Evolutionary conservation across 1,140 invertebrate genomes (phyloP), one percentile per base, ranked within the genome.

Genomic region (Aphelinus certus): DNA sequence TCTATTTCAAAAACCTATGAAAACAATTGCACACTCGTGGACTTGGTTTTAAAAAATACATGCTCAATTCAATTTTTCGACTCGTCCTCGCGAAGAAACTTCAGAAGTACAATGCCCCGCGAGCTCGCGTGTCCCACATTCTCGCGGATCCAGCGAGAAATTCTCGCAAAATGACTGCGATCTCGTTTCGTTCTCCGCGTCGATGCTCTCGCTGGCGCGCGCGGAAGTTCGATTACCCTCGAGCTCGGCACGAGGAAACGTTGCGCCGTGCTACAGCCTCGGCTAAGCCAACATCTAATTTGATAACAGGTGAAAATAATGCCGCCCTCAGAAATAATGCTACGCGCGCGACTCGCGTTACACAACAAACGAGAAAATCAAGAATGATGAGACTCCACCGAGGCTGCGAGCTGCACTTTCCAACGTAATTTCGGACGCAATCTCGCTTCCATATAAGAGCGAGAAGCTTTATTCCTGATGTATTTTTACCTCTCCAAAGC

Each of bases 381-480:
- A 71, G 49, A 62, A 57, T 58, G 9, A 69, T 58, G 53, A 53
- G 26, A 45, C 43, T 9, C 3, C 9, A n/a, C 3, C 48, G 45
- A 43, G 42, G 7, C 55, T 10, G 7, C 26, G 7, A n/a, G 26
- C 7, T 57, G 58, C 62, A 63, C n/a, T 63, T 63, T 70, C 57
- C 45, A 47, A 55, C 47, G 60, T 55, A 71, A 71, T 67, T 67
- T 56, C 42, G 1, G 42, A 67, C 10, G 42, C 45, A 56, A 67
- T 67, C n/a, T 49, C 56, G 64, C 73, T 71, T 68, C 74, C 76
- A 80, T 81, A 81, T 81, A 42, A 42, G 51, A 56, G 56, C 45
- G 45, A 67, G 43, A 46, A 10, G 62, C 62, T 2, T 46, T 63
- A 6, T 53, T 53, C 9, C 51, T 53, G 4, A 6, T 53, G 4